phyloP scores from a whole-genome alignment of 2,888 invertebrate species.

The Trichopria drosophilae region DNA sequence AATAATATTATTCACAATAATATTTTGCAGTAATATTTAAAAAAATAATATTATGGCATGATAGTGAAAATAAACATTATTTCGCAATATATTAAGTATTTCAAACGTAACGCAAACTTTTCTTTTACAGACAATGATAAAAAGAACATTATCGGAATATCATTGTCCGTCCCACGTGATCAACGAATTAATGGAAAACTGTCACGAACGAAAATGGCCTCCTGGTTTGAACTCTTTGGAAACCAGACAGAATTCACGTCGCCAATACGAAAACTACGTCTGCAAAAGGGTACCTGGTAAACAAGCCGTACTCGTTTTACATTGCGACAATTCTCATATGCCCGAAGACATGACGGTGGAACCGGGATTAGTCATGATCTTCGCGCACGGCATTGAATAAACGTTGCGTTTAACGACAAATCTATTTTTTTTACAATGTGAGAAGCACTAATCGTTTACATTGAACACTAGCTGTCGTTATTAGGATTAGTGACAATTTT shows the following conservation, averaged over 20 bases:
- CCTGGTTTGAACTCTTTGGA: conserved; percentile 89
- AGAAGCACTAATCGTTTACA: too few relatives aligned
- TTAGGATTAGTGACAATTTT: too few relatives aligned
- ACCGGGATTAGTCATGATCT: conserved; percentile 96
- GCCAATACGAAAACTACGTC: conserved; percentile 91
- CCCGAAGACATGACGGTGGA: conserved; percentile 95
- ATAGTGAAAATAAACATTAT: too few relatives aligned
- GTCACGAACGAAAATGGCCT: conserved; percentile 95
- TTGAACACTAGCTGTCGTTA: too few relatives aligned
- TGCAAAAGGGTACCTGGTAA: conserved; percentile 94
- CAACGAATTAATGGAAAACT: conserved; percentile 95
- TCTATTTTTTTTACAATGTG: conserved; percentile 40
- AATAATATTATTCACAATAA: too few relatives aligned
- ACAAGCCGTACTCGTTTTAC: conserved; percentile 91
- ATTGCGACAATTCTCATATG: conserved; percentile 94
- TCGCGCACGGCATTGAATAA: conserved; percentile 92
- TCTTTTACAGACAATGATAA: conserved; percentile 81
- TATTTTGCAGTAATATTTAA: too few relatives aligned
- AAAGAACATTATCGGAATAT: conserved; percentile 87
- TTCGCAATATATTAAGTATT: too few relatives aligned
- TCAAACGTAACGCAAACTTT: too few relatives aligned
- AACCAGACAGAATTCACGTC: conserved; percentile 89
- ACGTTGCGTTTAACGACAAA: conserved; percentile 37
- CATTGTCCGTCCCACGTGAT: conserved; percentile 93
- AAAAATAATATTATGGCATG: too few relatives aligned